Percentiles rank a stretch among this genome's conserved stretches.
These are phyloP conservation scores for Anorthoa munda DNA, from an alignment of 2,888 invertebrate genomes.

Conservation along the genomic window DNA sequence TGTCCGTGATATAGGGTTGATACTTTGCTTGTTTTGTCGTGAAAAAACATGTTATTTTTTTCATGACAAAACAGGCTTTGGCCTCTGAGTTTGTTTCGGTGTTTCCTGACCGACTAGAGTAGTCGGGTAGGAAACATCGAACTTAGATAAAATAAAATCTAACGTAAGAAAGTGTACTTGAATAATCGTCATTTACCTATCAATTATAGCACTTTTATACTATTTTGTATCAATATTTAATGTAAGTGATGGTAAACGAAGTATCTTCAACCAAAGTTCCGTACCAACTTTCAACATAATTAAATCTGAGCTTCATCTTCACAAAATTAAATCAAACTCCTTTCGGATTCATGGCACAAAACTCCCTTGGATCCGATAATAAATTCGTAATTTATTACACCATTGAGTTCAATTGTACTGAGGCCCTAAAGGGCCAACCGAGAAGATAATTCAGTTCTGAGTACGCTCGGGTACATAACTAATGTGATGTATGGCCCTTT, in stretches of 20 bases:
- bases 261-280: slow-evolving; percentile 6
- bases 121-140: too few relatives aligned
- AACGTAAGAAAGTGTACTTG: not conserved
- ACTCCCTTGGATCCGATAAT: slow-evolving; percentile 60
- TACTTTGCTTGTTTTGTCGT: not conserved
- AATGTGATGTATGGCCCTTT: slow-evolving; percentile 79
- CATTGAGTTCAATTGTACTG: slow-evolving; percentile 67
- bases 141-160: not conserved
- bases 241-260: not conserved
- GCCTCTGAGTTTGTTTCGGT: too few relatives aligned
- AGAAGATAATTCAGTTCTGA: slow-evolving; percentile 75
- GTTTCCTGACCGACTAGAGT: too few relatives aligned
- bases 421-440: slow-evolving; percentile 62
- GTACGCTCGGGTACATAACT: slow-evolving; percentile 73
- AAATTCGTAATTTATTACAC: slow-evolving; percentile 65
- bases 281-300: slow-evolving; percentile 34
- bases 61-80: too few relatives aligned
- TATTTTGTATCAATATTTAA: not conserved
- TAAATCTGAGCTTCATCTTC: slow-evolving; percentile 45
- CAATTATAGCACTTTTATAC: not conserved
- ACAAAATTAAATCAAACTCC: slow-evolving; percentile 55
- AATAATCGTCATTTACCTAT: not conserved
- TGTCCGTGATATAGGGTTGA: not conserved
- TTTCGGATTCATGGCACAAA: slow-evolving; percentile 60
- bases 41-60: not conserved